phyloP scores from a whole-genome alignment of 1,140 invertebrate genomes.

The Oncopodura yosiiana region DNA sequence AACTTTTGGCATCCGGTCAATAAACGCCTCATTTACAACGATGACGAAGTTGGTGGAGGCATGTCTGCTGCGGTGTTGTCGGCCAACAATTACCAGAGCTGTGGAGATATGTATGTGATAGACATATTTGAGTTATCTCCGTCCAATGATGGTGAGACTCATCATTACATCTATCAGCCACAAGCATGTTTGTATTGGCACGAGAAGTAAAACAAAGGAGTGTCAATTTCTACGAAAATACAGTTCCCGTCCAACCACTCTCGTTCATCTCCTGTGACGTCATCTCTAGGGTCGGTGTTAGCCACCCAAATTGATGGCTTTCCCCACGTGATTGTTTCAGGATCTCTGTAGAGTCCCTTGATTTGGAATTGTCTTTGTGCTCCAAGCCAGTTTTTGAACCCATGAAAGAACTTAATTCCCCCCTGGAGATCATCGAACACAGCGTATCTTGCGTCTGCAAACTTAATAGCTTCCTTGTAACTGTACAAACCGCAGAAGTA shows the following conservation, averaged over 20 bases:
- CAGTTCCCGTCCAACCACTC: constrained; percentile 7
- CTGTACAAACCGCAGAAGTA: constrained; percentile 3
- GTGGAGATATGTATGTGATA: background rate
- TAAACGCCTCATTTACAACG: background rate
- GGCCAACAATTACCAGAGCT: background rate
- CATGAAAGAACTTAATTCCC: background rate
- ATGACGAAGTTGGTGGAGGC: background rate
- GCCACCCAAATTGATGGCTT: constrained; percentile 1
- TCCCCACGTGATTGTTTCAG: background rate
- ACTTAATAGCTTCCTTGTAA: background rate
- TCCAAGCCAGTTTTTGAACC: constrained; percentile 4
- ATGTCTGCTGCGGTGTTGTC: background rate
- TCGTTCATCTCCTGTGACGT: background rate
- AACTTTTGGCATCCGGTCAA: background rate
- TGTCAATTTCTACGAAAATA: background rate
- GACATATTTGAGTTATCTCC: background rate
- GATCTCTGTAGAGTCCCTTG: background rate
- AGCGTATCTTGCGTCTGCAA: background rate
- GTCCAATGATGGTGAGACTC: no score
- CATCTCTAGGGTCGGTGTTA: background rate
- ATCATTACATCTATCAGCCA: background rate
- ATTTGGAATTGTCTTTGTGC: background rate
- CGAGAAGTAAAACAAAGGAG: background rate
- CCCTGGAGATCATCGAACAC: constrained; percentile 2
- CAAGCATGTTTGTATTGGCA: constrained; percentile 13